Evolutionary conservation across 1,140 invertebrate genomes (phyloP), one percentile per base, ranked within the genome.

Genomic region (Popillia japonica): DNA sequence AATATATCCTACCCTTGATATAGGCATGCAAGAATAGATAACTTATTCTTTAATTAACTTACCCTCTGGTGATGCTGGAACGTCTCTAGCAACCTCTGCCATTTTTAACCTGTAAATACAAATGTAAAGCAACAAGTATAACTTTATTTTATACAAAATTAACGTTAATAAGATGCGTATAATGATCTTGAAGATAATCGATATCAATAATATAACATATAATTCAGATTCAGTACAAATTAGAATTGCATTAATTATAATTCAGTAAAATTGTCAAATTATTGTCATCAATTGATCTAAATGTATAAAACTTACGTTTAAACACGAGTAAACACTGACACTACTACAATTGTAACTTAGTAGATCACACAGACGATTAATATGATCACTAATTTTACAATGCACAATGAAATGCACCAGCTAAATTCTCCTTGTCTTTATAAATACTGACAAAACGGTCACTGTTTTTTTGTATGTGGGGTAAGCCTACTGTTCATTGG

Each of bases 391-490:
- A 68, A 68, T 68, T 68, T 68, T 68, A 68, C 61, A 34, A 34
- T 34, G 61, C 48, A 34, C 20, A 68, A 34, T 34, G 27, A 34
- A 68, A 68, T 68, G 61, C 61, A 68, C 61, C 61, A 68, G 22
- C 17, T 22, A 68, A 68, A 6, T 64, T 27, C 0, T 22, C 11
- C 0, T 9, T 68, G 61, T 68, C 61, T 68, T 68, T 68, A 68
- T 68, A 68, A 68, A 68, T 68, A 68, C 61, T 68, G 61, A 68
- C 61, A 68, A 68, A 68, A 68, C 61, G 61, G 61, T 68, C 61
- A 68, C 61, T 68, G 61, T 68, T 68, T 68, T 68, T 68, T 27
- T 68, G 22, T 11, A 34, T 68, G 61, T 68, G 61, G 61, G 61
- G 61, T 68, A 68, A 27, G 61, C 61, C 20, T 68, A 68, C 61